Base-by-base conservation (phyloP, 2,797 vertebrate species). In the Pseudopleuronectes americanus region DNA sequence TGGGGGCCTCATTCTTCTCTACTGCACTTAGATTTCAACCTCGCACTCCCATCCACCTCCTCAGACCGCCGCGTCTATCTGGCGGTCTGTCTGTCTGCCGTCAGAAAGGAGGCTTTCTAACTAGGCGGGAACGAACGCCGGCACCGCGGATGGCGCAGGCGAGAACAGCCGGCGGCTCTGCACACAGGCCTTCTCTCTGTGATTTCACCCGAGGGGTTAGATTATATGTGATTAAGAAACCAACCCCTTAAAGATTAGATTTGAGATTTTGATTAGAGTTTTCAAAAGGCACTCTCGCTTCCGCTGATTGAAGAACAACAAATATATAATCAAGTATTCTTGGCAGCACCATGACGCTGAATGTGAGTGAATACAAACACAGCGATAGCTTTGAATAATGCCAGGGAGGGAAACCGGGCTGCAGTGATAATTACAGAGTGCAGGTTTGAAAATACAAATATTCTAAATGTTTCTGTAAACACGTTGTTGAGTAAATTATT, bases 1-100 rank as follows among this genome's bases (percentile, higher is more conserved):
- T 70, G 87, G 81, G 87, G 88, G 88, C 76, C 86, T 84, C 80
- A 77, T 87, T 75, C 71, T 80, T 78, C 65, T 78, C 62, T 59
- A 24, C 84, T 68, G 74, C 52, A 63, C 81, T 86, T 76, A 74
- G 77, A 81, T 66, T 77, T 72, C 41, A 57, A 71, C 31, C 53
- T 68, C 4, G 23, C 71, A 14, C 76, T 73, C 62, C 59, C 57
- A 61, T 84, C 83, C 75, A 77, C 87, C 78, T 79, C 84, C 84
- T 84, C 83, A 79, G 70, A 79, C 62, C 19, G n/a, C 53, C 41
- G 56, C 33, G 58, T 71, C 57, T 60, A 10, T 74, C 61, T 8
- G 31, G 17, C 33, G 2, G 8, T 64, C 26, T 26, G 71, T 72
- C 77, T 47, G 56, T 61, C 77, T 28, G 76, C 78, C 78, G 76